phyloP scores from a whole-genome alignment of 2,797 vertebrate species.

The Cuniculus paca region DNA sequence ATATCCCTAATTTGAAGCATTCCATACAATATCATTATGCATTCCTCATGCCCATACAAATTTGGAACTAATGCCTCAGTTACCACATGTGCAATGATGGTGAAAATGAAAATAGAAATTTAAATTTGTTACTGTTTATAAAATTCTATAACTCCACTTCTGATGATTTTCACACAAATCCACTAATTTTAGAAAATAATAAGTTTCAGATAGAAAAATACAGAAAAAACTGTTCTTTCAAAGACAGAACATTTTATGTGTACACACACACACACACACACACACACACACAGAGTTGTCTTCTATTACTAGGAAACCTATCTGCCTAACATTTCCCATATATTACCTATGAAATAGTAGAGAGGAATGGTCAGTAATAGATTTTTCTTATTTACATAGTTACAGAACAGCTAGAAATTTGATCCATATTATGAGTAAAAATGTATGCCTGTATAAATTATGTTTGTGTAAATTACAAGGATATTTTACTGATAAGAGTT shows the following conservation, averaged over 20 bases:
- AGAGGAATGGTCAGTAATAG: background rate
- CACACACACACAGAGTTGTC: too few species aligned
- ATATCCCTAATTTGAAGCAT: background rate
- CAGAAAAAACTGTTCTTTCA: too few species aligned
- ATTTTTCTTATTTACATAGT: background rate
- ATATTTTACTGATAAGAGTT: background rate
- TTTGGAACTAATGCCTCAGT: background rate
- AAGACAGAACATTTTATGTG: background rate
- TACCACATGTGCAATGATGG: background rate
- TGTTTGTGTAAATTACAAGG: background rate
- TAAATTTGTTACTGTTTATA: background rate
- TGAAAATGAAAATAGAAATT: background rate
- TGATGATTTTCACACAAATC: background rate
- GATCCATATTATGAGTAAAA: background rate
- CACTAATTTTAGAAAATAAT: background rate
- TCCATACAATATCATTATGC: too few species aligned
- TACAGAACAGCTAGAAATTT: background rate
- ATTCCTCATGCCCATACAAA: too few species aligned
- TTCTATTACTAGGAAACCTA: background rate
- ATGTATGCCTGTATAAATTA: background rate
- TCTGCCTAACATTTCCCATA: background rate
- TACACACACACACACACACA: background rate
- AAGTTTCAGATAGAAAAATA: background rate
- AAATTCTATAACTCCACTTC: background rate
- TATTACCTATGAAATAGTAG: background rate